Base-by-base conservation (phyloP, 30 jellyfish, hydroid and myxozoan species). In the Hydractinia echinata region DNA sequence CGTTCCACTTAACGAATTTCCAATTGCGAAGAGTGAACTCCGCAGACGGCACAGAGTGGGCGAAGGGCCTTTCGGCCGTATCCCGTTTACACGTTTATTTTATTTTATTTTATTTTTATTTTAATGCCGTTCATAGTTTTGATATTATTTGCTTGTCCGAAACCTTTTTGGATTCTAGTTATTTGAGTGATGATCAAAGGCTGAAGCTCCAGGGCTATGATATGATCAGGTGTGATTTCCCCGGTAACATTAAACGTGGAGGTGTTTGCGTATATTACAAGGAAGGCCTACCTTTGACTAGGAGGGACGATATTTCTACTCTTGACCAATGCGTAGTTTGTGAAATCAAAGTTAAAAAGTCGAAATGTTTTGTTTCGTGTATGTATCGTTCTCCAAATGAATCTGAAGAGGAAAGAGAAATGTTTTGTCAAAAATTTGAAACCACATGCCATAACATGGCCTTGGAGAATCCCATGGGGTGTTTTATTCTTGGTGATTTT, bases 81-180 rank as follows among this genome's bases (percentile, higher is more conserved):
- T n/a, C n/a, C n/a, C n/a, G n/a, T n/a, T n/a, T n/a, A n/a, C n/a
- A n/a, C n/a, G n/a, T n/a, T n/a, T n/a, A n/a, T n/a, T n/a, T n/a
- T n/a, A n/a, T n/a, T n/a, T n/a, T n/a, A n/a, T n/a, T n/a, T n/a
- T n/a, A n/a, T n/a, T n/a, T n/a, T n/a, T n/a, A n/a, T n/a, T n/a
- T 30, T 30, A 30, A 30, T 30, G 44, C 44, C 2, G 44, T 30
- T 30, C 44, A 64, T 64, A 13, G 8, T 0, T 64, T 64, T 64
- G 74, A 64, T 13, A 64, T 64, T 13, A 6, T 64, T 9, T 64
- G 74, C 39, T 8, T 64, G 7, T 6, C 51, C 39, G 74, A 64
- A 64, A 64, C 74, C 10, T 64, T 64, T 64, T 64, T 64, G 74
- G 74, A 64, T 13, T 64, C 74, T 64, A n/a, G 51, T 6, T n/a